phyloP scores from a whole-genome alignment of 1,140 invertebrate genomes.

The Propsilocerus akamusi region DNA sequence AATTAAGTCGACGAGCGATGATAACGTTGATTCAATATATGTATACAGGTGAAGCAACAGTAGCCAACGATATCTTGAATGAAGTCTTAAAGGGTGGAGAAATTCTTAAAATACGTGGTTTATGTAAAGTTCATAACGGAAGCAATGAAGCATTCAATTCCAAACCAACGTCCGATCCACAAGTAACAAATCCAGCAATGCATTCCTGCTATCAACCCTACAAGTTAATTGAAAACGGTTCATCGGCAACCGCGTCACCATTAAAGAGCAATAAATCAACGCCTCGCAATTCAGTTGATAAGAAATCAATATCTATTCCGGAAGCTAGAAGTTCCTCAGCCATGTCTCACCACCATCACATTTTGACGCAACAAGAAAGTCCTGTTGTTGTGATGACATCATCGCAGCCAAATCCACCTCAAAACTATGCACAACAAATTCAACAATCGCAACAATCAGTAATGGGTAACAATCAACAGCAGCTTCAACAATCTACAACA shows the following conservation, averaged over 20 bases:
- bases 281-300: neutral
- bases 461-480: neutral
- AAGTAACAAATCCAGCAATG: neutral
- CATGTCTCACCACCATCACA: neutral
- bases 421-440: neutral
- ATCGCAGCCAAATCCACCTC: constrained; percentile 10
- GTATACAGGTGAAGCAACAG: constrained; percentile 70
- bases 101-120: constrained; percentile 51
- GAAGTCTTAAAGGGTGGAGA: constrained; percentile 60
- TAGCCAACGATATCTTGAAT: constrained; percentile 63
- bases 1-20: constrained; percentile 55
- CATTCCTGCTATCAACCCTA: neutral
- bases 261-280: constrained; percentile 1
- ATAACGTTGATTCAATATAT: constrained; percentile 71
- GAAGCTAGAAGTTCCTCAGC: neutral
- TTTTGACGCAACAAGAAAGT: constrained; percentile 14
- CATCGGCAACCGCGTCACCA: neutral
- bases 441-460: neutral
- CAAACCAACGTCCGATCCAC: neutral
- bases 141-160: neutral
- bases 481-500: neutral
- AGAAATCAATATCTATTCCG: neutral
- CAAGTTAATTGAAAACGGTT: neutral
- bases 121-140: constrained; percentile 27
- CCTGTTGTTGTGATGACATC: constrained; percentile 23